phyloP scores from a whole-genome alignment of 2,888 invertebrate species.

The Spisula subtruncata region DNA sequence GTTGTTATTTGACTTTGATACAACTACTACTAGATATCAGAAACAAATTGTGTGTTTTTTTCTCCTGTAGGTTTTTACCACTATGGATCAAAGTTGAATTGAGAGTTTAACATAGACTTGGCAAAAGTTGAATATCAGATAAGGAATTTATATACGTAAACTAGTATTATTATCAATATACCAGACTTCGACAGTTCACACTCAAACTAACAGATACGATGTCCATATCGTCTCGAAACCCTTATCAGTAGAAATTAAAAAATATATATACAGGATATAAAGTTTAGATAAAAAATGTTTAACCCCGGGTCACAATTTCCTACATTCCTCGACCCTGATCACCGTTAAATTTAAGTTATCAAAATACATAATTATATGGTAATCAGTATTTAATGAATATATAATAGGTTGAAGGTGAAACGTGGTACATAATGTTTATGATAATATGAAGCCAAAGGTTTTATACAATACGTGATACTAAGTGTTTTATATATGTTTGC shows the following conservation, averaged over 20 bases:
- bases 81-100: neutral
- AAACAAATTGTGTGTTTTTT: neutral
- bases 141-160: neutral
- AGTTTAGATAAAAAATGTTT: too few species aligned
- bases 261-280: neutral
- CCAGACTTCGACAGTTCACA: slow-evolving; percentile 4
- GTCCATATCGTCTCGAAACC: neutral
- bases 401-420: too few species aligned
- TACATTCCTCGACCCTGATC: too few species aligned
- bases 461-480: too few species aligned
- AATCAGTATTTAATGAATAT: too few species aligned
- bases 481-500: too few species aligned
- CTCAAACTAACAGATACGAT: neutral
- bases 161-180: neutral
- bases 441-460: too few species aligned
- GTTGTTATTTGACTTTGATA: slow-evolving; percentile 20
- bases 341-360: too few species aligned
- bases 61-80: neutral
- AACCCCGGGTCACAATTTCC: too few species aligned
- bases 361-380: too few species aligned
- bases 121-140: slow-evolving; percentile 6
- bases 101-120: slow-evolving; percentile 5
- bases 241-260: neutral
- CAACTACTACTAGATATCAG: neutral
- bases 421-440: too few species aligned